These are phyloP conservation scores for Actias luna DNA, from an alignment of 2,888 invertebrate genomes.

Conservation along the genomic window DNA sequence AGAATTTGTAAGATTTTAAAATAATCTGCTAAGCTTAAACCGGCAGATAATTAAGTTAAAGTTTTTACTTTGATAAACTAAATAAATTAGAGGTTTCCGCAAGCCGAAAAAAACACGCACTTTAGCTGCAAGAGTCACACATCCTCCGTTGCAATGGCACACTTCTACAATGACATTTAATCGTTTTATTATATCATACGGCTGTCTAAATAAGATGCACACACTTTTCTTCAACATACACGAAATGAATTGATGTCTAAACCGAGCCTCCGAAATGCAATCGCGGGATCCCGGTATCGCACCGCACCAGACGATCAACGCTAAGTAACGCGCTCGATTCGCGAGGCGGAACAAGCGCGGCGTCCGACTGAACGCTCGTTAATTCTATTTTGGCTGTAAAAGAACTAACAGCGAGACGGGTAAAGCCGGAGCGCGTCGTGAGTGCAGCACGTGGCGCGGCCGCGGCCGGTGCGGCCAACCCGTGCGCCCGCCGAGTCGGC, in stretches of 20 bases:
- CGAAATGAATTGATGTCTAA: background rate
- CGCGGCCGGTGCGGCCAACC: slow-evolving; percentile 34
- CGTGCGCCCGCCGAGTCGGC: slow-evolving; percentile 51
- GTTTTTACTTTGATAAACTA: background rate
- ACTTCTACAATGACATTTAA: background rate
- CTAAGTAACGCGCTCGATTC: background rate
- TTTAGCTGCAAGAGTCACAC: background rate
- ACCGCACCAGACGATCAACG: background rate
- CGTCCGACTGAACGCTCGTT: slow-evolving; percentile 27
- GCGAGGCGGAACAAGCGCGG: slow-evolving; percentile 1
- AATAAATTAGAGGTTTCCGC: background rate
- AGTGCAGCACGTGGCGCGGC: slow-evolving; percentile 33
- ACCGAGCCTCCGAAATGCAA: background rate
- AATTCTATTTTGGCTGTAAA: slow-evolving; percentile 36
- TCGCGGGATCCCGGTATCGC: background rate
- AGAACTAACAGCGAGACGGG: slow-evolving; percentile 14
- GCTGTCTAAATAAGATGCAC: background rate
- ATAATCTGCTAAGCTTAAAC: no score
- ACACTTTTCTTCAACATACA: background rate
- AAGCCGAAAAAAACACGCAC: background rate
- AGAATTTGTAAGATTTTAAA: background rate
- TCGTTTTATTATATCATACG: background rate
- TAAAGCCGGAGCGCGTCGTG: slow-evolving; percentile 21
- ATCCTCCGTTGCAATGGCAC: background rate
- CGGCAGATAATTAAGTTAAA: background rate